phyloP scores from a whole-genome alignment of 2,888 invertebrate genomes.

The Eilema caniola region DNA sequence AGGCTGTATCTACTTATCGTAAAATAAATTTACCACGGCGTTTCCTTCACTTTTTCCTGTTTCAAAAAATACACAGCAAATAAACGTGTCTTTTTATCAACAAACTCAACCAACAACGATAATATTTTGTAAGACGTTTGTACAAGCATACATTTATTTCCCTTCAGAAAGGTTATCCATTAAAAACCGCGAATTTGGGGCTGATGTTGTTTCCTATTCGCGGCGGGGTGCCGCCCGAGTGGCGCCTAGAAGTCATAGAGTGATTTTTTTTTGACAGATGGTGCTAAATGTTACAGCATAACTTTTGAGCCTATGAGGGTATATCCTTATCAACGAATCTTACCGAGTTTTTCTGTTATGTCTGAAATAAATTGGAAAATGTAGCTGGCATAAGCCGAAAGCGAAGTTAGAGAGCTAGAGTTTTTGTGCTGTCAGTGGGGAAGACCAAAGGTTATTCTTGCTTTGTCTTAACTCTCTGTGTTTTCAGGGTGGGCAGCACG shows the following conservation, averaged over 20 bases:
- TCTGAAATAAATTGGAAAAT: too few relatives aligned
- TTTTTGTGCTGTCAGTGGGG: too few relatives aligned
- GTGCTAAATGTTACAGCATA: background rate
- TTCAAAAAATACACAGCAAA: slow-evolving; percentile 18
- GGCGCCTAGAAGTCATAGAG: slow-evolving; percentile 50
- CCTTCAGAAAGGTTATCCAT: slow-evolving; percentile 49
- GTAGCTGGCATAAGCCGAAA: too few relatives aligned
- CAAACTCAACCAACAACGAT: slow-evolving; percentile 12
- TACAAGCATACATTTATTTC: slow-evolving; percentile 41
- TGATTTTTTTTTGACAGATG: slow-evolving; percentile 20
- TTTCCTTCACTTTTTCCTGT: slow-evolving; percentile 6
- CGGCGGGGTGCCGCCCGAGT: slow-evolving; percentile 45
- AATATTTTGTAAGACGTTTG: slow-evolving; percentile 28
- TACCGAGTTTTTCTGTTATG: background rate
- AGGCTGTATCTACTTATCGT: slow-evolving; percentile 4
- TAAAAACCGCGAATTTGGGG: slow-evolving; percentile 58
- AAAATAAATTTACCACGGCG: background rate
- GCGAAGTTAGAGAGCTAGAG: too few relatives aligned
- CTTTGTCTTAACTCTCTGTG: too few relatives aligned
- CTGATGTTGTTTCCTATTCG: slow-evolving; percentile 52
- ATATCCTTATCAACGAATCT: background rate
- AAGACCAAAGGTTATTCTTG: too few relatives aligned
- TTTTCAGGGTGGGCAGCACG: too few relatives aligned
- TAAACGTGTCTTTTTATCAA: background rate
- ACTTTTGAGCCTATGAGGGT: slow-evolving; percentile 5